Evolutionary conservation across 2,113 vertebrate species (phyloP), one percentile per base, ranked within the genome.

Genomic region (Bubalus kerabau): DNA sequence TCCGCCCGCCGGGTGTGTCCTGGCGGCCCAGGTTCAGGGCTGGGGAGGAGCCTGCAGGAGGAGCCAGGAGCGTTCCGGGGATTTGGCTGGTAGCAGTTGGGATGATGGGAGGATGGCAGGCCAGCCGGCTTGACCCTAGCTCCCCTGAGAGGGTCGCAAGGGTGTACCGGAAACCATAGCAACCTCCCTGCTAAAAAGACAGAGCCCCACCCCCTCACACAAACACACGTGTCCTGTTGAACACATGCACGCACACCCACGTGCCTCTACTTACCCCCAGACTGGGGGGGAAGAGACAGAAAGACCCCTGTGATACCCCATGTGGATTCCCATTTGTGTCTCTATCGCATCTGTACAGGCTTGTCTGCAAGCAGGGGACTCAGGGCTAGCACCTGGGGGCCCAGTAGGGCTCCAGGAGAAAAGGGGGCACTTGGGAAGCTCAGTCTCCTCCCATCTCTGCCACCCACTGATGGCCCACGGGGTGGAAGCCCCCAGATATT

Each of bases 211-310:
- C 76, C 96, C 88, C 67, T 36, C 95, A 83, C 83, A 76, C 80
- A 84, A 57, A 95, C 95, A 92, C 91, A 94, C 64, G 59, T 87
- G 94, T 97, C 97, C 97, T 91, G 32, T 36, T 93, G 97, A 94
- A 97, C 94, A 87, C 93, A 80, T 23, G 95, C 95, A 95, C 97
- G 88, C 87, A 92, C 97, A 97, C 96, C 87, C 83, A 98, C n/a
- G 96, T 98, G 97, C 95, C 95, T 97, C 92, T 36, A 97, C 80
- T 54, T 59, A 30, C 67, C 87, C 96, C 95, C 74, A 10, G 1
- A 13, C 26, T 43, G 2, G 71, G 94, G 91, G 85, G 56, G 88
- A 57, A 95, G 96, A 87, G 94, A 98, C 60, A 94, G 94, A 93
- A 64, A 81, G 90, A 43, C 84, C 87, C 96, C 85, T 46, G 59